phyloP scores from a whole-genome alignment of 2,797 vertebrate genomes.

The Borostomias antarcticus region DNA sequence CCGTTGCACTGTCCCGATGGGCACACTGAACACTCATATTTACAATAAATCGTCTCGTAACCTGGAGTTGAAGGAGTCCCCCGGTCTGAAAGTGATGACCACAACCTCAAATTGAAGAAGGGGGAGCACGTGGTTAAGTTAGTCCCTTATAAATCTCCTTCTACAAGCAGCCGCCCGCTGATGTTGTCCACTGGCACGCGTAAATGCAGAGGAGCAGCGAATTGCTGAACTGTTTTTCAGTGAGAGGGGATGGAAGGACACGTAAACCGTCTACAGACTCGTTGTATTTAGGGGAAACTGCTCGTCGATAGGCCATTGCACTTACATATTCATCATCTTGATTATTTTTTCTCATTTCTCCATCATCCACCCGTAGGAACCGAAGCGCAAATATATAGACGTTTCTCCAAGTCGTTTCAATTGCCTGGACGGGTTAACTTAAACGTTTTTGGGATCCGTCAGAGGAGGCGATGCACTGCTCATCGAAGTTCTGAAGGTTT shows the following conservation, averaged over 20 bases:
- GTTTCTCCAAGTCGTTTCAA: neutral
- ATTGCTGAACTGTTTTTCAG: conserved; percentile 45
- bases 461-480: conserved; percentile 26
- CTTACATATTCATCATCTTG: neutral
- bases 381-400: neutral
- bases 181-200: conserved; percentile 81
- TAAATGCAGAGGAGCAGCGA: conserved; percentile 51
- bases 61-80: conserved; percentile 63
- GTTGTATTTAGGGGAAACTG: conserved; percentile 32
- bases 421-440: neutral
- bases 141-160: conserved; percentile 77
- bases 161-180: conserved; percentile 65
- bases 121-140: conserved; percentile 79
- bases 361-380: neutral
- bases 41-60: conserved; percentile 54
- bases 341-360: neutral
- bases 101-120: conserved; percentile 72
- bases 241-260: conserved; percentile 63
- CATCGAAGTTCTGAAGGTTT: neutral
- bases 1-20: conserved; percentile 44
- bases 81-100: conserved; percentile 63
- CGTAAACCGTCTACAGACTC: conserved; percentile 40
- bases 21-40: conserved; percentile 51
- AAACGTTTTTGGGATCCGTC: neutral
- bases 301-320: neutral